These are phyloP conservation scores for Aphis gossypii DNA, from an alignment of 1,140 invertebrate species.

Conservation along the genomic window DNA sequence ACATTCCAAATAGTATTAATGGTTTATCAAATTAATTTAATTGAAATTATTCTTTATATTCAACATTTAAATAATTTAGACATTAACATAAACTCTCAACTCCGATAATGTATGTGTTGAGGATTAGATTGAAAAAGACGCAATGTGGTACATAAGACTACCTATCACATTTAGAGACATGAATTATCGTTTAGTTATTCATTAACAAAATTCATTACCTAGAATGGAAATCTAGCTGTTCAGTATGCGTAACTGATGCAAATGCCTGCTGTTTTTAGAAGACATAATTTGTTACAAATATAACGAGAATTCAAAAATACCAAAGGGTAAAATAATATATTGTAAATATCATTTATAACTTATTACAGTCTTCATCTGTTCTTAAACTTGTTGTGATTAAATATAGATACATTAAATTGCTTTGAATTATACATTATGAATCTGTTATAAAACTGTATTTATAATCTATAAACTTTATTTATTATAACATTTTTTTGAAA, in stretches of 20 bases:
- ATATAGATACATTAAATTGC: neutral
- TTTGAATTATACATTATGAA: no score
- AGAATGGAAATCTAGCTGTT: neutral
- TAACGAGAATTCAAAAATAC: neutral
- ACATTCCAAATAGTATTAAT: neutral
- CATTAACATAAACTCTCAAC: neutral
- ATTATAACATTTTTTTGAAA: neutral
- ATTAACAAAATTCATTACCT: neutral
- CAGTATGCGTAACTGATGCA: neutral
- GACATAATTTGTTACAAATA: neutral
- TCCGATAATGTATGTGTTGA: neutral
- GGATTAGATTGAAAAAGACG: neutral
- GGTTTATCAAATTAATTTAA: neutral
- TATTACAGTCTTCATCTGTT: neutral
- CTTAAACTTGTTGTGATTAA: neutral
- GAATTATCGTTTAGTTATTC: constrained; percentile 23
- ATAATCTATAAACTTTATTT: no score
- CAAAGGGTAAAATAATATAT: neutral
- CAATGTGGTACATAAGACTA: neutral
- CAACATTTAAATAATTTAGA: neutral
- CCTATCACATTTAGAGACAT: neutral
- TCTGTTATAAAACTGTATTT: no score
- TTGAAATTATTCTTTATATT: neutral
- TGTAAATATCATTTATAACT: neutral
- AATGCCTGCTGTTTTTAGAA: neutral